Percentiles rank a stretch among this genome's conserved stretches.
These are phyloP conservation scores for Argopecten irradians DNA, from an alignment of 1,140 invertebrate species.

Conservation along the genomic window DNA sequence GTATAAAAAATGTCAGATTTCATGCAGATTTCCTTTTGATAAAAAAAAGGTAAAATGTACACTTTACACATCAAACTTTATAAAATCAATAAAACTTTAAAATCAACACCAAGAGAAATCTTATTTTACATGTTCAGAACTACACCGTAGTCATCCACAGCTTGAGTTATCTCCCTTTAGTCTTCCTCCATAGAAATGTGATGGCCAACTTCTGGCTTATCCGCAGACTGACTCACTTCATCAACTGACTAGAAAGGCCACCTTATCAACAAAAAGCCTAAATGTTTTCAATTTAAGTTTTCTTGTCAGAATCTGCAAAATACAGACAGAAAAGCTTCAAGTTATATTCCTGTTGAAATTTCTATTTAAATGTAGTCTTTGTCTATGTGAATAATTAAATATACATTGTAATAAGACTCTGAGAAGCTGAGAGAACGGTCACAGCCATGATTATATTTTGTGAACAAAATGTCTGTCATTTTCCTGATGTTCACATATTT, in stretches of 20 bases:
- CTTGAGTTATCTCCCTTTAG: neutral
- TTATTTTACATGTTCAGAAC: neutral
- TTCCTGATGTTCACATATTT: no score
- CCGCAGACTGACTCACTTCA: no score
- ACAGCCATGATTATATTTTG: no score
- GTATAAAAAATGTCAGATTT: neutral
- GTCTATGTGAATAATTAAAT: no score
- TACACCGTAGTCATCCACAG: neutral
- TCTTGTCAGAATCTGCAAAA: neutral
- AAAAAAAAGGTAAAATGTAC: neutral
- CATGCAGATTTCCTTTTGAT: neutral
- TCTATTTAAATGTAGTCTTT: neutral
- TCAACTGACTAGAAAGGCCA: neutral
- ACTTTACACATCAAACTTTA: neutral
- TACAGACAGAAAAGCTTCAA: neutral
- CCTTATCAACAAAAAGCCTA: no score
- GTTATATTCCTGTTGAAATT: neutral
- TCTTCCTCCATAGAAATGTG: no score
- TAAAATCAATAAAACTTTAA: neutral
- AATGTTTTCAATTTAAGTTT: no score
- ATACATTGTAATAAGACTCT: no score
- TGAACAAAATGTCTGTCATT: no score
- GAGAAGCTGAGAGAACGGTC: no score
- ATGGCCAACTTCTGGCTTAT: no score
- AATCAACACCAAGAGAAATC: neutral